Conservation (phyloP, 92 coral and sea anemone species). For the Pocillopora meandrina region DNA sequence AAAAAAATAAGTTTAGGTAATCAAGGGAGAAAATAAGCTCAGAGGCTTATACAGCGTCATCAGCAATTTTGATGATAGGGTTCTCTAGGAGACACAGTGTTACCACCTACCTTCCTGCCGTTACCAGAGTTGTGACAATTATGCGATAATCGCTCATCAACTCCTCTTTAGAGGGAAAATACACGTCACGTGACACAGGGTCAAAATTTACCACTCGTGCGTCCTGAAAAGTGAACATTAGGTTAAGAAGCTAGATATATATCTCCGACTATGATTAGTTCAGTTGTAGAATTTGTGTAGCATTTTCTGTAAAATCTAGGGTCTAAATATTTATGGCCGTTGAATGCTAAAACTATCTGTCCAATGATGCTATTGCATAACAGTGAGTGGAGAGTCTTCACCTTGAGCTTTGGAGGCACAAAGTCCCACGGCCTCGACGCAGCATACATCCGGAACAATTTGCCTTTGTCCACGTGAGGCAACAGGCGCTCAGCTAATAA, state of each 20-base stretch:
- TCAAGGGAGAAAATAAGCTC: no score
- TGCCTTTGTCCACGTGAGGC: conserved; percentile 60
- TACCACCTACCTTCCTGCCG: conserved; percentile 70
- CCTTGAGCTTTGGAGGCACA: conserved; percentile 69
- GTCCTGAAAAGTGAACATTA: conserved; percentile 30
- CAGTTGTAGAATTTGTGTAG: no score
- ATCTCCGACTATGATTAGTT: no score
- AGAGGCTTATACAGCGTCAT: no score
- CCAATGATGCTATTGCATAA: no score
- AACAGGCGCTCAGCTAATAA: conserved; percentile 63
- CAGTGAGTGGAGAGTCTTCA: background rate
- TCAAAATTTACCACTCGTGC: conserved; percentile 69
- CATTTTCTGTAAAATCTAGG: no score
- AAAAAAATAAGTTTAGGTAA: no score
- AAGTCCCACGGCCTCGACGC: conserved; percentile 71
- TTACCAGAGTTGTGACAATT: conserved; percentile 70
- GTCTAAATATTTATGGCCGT: no score
- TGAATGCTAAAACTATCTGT: no score
- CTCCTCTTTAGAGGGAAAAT: conserved; percentile 59
- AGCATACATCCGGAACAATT: conserved; percentile 74
- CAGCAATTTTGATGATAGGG: no score
- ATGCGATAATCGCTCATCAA: conserved; percentile 55
- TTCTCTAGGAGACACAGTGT: background rate
- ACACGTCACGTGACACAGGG: conserved; percentile 48
- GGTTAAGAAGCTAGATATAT: no score